These are phyloP conservation scores for Peromyscus eremicus DNA, from an alignment of 2,797 vertebrate genomes.

Conservation along the genomic window DNA sequence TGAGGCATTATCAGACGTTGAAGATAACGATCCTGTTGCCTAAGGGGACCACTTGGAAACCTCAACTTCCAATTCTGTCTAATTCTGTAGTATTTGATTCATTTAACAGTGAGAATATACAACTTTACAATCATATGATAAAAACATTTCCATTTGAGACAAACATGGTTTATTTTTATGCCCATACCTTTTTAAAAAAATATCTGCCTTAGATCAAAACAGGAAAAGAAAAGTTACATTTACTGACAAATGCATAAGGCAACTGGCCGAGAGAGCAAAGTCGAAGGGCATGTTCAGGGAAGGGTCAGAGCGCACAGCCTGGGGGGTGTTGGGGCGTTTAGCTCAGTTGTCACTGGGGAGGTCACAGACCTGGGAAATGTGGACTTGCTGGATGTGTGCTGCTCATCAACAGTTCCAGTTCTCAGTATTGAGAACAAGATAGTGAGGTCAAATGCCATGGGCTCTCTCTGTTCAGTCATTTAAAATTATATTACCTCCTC, in stretches of 20 bases:
- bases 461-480: neutral
- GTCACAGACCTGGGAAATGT: neutral
- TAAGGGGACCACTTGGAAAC: neutral
- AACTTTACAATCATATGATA: slow-evolving; percentile 23
- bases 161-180: slow-evolving; percentile 3
- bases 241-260: neutral
- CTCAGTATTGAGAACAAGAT: neutral
- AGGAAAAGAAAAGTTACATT: neutral
- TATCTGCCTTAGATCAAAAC: slow-evolving; percentile 31
- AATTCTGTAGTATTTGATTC: slow-evolving; percentile 42
- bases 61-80: neutral
- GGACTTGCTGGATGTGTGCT: slow-evolving; percentile 52
- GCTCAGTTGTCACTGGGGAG: too few relatives aligned
- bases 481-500: neutral
- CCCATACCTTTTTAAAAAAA: neutral
- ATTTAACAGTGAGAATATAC: slow-evolving; percentile 43
- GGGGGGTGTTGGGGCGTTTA: neutral
- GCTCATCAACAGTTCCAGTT: slow-evolving; percentile 72
- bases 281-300: neutral
- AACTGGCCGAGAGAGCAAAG: slow-evolving; percentile 36
- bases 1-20: neutral
- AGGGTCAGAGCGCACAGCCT: neutral
- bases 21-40: neutral
- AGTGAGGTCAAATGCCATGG: neutral
- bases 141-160: slow-evolving; percentile 5